Conservation (phyloP, 92 coral and sea anemone species). For the Micromussa lordhowensis region DNA sequence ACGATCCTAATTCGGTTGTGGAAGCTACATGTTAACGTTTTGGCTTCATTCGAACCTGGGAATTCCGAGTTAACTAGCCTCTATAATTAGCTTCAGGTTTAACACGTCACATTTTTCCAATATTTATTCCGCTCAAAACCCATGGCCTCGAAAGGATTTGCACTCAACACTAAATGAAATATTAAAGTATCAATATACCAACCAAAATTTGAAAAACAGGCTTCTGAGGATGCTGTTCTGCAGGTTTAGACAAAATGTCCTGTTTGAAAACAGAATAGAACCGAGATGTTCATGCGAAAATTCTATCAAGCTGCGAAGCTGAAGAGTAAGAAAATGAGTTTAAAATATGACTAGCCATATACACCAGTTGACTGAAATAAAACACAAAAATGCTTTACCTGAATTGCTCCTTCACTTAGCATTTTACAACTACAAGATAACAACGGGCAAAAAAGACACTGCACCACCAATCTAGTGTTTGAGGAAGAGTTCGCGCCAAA, state of each 20-base stretch:
- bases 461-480: too few relatives aligned
- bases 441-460: neutral
- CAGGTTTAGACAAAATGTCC: conserved; percentile 78
- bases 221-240: conserved; percentile 85
- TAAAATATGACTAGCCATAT: neutral
- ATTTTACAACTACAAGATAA: neutral
- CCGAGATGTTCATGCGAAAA: conserved; percentile 40
- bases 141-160: neutral
- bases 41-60: neutral
- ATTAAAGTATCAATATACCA: conserved; percentile 25
- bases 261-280: conserved; percentile 38
- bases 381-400: conserved; percentile 55
- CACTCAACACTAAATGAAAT: neutral
- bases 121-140: neutral
- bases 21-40: neutral
- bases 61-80: too few relatives aligned
- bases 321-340: neutral
- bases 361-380: neutral
- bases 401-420: conserved; percentile 67
- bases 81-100: neutral
- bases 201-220: conserved; percentile 94
- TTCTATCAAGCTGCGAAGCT: neutral
- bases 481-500: neutral
- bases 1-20: neutral
- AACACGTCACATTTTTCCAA: neutral